Base-by-base conservation (phyloP, 2,113 vertebrate genomes). In the Nibea albiflora region DNA sequence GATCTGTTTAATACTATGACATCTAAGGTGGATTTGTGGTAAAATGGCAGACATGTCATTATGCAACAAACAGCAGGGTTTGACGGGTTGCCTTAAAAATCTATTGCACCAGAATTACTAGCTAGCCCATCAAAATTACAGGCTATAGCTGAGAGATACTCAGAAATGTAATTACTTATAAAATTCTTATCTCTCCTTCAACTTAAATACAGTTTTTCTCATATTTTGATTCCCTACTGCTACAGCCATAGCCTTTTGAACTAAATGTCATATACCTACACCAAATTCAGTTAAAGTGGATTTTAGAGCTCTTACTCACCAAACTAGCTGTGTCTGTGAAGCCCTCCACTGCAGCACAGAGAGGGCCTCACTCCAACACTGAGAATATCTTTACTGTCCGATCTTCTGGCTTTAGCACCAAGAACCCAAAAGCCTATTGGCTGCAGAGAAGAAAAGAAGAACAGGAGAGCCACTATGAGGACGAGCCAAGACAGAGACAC, bases 321-420 rank as follows among this genome's bases (percentile, higher is more conserved):
- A 90, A 90, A 94, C 89, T 95, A 94, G 87, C 94, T 81, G 87
- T 64, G 81, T 93, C 78, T 83, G 89, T 94, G 89, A 95, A 95
- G 94, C 94, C 93, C 95, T 95, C 95, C 95, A 95, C 93, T 93
- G 93, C 94, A 94, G 91, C 94, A 94, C 87, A 94, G 93, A 93
- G 93, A 91, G 91, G 93, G 94, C 90, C 92, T 88, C 95, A 93
- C 94, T 90, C 85, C 89, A 89, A 93, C 83, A 88, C 89, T 84
- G 85, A 89, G 78, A 88, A 78, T 70, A 86, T 84, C 78, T 83
- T 57, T 24, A 66, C 39, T 46, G 73, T 75, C 69, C 54, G 47
- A 68, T 58, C 68, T 76, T 76, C 61, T 72, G 76, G 63, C 65
- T 85, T 81, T 80, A 86, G 86, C 89, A 88, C 85, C 85, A 11